phyloP scores from a whole-genome alignment of 1,140 invertebrate genomes.

The Zaprionus ornatus region DNA sequence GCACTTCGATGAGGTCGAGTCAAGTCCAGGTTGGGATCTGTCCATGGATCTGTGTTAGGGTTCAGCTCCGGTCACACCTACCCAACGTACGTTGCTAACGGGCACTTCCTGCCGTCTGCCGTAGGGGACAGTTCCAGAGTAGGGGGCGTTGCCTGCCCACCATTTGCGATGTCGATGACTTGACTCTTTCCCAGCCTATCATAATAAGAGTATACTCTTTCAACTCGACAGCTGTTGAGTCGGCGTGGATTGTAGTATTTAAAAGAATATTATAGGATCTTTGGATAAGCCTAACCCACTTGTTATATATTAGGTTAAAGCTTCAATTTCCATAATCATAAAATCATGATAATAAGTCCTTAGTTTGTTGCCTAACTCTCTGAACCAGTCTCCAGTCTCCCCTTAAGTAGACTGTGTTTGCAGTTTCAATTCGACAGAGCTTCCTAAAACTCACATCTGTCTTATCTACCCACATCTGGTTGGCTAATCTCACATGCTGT shows the following conservation, averaged over 20 bases:
- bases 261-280: no score
- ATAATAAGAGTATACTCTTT: not conserved
- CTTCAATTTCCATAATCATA: no score
- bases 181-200: not conserved
- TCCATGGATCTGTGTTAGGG: constrained; percentile 7
- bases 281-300: no score
- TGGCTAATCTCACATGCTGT: not conserved
- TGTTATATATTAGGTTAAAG: no score
- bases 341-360: no score
- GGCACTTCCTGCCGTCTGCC: constrained; percentile 54
- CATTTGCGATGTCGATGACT: constrained; percentile 4
- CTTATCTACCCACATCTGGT: not conserved
- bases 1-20: constrained; percentile 22
- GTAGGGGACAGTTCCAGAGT: constrained; percentile 33
- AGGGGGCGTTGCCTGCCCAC: constrained; percentile 9
- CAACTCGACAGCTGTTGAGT: not conserved
- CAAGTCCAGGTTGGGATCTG: constrained; percentile 1
- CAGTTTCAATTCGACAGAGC: not conserved
- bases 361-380: no score
- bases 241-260: no score
- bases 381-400: no score
- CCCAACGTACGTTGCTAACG: constrained; percentile 36
- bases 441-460: not conserved
- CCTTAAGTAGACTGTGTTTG: not conserved
- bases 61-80: constrained; percentile 45